Base-by-base conservation (phyloP, 2,888 invertebrate genomes). In the Agonopterix alstromeriana region DNA sequence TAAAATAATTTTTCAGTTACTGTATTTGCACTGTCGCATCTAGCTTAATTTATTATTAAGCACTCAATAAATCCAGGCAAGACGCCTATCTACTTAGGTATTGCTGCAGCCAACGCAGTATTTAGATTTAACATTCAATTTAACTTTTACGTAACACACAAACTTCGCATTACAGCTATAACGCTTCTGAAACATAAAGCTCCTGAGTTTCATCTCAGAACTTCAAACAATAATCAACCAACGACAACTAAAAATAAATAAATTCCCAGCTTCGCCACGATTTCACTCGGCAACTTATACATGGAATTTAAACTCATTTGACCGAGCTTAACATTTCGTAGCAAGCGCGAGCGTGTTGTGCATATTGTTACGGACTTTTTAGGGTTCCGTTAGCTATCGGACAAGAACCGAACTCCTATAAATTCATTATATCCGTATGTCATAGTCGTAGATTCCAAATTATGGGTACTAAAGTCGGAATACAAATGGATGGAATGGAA, bases 211-310 rank as follows among this genome's bases (percentile, higher is more conserved):
- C 38, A n/a, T 38, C 38, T 38, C 9, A 27, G 27, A 27, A 27
- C 27, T 27, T 27, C 27, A 27, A 27, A 27, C 27, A 27, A 27
- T 8, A 38, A 38, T n/a, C 38, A 38, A 38, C 27, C 27, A 38
- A 38, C 38, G 38, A 10, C 38, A 38, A n/a, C 38, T 45, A 44
- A 36, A 38, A 50, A 41, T 45, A 35, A 46, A 48, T 48, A 48
- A 43, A 43, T 35, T 38, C 43, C 35, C 14, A 48, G 51, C 48
- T 50, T 51, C 46, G 41, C 40, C 51, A 46, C 51, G 51, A 51
- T 51, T 51, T 52, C 49, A 52, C 49, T 52, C 35, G 35, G 44
- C 35, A 49, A 47, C 49, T 47, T 47, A 47, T 49, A 47, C 48
- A 35, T 11, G 11, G 45, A 49, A 52, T 47, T 49, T 52, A 45